Conservation (phyloP, 2,888 invertebrate genomes). For the Lithophane leautieri region DNA sequence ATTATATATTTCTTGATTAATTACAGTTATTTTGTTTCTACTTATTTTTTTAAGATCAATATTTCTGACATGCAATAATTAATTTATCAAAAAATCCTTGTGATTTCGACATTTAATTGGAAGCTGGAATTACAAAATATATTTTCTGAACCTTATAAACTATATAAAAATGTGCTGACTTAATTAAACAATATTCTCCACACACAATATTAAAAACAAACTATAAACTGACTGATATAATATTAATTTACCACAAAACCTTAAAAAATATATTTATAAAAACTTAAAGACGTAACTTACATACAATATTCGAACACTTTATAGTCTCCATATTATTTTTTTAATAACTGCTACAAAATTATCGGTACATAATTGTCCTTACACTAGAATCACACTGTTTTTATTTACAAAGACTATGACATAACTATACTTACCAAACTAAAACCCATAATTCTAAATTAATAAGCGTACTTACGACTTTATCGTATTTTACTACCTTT, state of each 20-base stretch:
- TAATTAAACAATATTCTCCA: slow-evolving; percentile 24
- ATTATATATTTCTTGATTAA: background rate
- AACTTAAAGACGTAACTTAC: slow-evolving; percentile 25
- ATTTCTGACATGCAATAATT: background rate
- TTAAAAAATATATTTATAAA: slow-evolving; percentile 23
- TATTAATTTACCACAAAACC: slow-evolving; percentile 40
- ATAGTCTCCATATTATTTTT: slow-evolving; percentile 32
- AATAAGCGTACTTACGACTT: slow-evolving; percentile 64
- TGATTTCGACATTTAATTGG: background rate
- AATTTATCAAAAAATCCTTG: background rate
- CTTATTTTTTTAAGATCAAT: background rate
- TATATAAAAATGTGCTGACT: slow-evolving; percentile 7
- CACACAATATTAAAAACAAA: slow-evolving; percentile 37
- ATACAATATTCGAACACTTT: slow-evolving; percentile 19
- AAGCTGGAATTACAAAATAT: slow-evolving; percentile 7
- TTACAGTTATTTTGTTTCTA: background rate
- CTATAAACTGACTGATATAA: slow-evolving; percentile 27
- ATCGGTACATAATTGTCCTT: slow-evolving; percentile 54
- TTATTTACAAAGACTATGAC: slow-evolving; percentile 55
- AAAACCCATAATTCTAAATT: slow-evolving; percentile 49
- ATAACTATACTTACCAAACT: slow-evolving; percentile 11
- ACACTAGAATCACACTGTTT: slow-evolving; percentile 69
- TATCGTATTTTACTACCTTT: slow-evolving; percentile 13
- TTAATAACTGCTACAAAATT: slow-evolving; percentile 27
- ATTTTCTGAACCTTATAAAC: slow-evolving; percentile 8